Evolutionary conservation across 2,113 vertebrate species (phyloP).

Genomic region (Stomatorhinus ivindoensis): DNA sequence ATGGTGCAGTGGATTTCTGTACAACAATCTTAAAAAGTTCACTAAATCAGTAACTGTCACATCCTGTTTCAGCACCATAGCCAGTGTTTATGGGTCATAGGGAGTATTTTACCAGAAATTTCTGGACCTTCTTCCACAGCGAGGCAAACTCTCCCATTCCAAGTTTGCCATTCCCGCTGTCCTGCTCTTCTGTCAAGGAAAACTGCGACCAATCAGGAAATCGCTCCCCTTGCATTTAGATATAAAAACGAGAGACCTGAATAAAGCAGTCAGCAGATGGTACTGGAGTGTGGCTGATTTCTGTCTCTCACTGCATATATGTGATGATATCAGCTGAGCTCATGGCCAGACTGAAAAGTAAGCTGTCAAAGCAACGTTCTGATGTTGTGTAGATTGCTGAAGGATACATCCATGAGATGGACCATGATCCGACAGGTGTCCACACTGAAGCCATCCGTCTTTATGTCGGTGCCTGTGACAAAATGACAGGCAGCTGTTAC

Average conservation of each 20-base stretch:
- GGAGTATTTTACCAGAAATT: constrained; percentile 67
- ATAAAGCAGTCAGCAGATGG: not conserved
- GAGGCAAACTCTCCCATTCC: constrained; percentile 70
- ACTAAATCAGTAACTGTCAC: not conserved
- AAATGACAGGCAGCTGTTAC: not conserved
- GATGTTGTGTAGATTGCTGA: constrained; percentile 13
- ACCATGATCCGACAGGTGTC: constrained; percentile 78
- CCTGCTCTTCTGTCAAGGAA: constrained; percentile 48
- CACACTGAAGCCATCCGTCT: constrained; percentile 73
- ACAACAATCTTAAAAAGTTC: not conserved
- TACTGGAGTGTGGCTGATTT: not conserved
- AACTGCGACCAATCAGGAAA: not conserved
- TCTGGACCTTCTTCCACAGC: constrained; percentile 81
- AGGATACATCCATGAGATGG: constrained; percentile 89
- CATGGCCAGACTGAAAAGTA: not conserved
- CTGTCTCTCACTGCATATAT: not conserved
- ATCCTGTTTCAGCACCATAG: not conserved
- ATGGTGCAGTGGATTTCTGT: not conserved
- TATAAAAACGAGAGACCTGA: not conserved
- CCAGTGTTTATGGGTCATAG: not conserved
- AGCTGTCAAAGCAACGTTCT: not conserved
- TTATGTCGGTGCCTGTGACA: constrained; percentile 72
- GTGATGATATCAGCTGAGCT: not conserved
- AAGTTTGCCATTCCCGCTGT: constrained; percentile 65
- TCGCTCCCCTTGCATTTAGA: not conserved